Percentiles rank a stretch among this genome's conserved stretches.
Evolutionary conservation across 2,113 vertebrate genomes (phyloP).

Genomic region (Chrysochloris asiatica): DNA sequence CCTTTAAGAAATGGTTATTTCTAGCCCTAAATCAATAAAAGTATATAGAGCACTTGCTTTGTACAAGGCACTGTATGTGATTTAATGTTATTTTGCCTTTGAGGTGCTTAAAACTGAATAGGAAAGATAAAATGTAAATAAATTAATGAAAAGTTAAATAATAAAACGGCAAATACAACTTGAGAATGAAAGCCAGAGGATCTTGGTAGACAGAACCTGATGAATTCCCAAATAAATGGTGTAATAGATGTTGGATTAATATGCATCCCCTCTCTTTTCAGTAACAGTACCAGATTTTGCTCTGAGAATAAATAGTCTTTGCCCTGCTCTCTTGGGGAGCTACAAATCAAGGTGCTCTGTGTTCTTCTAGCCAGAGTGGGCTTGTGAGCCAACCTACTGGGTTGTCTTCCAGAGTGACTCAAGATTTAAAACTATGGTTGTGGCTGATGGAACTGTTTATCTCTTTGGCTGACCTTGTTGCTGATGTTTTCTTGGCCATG

Average conservation of each 20-base stretch:
- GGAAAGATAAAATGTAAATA: neutral
- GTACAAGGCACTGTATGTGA: neutral
- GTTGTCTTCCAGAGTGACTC: neutral
- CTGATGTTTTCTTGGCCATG: neutral
- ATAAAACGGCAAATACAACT: neutral
- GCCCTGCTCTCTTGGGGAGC: neutral
- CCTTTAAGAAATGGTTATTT: neutral
- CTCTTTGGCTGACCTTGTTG: neutral
- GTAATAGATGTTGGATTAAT: neutral
- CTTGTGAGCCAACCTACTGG: neutral
- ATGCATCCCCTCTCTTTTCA: neutral
- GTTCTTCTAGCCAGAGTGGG: neutral
- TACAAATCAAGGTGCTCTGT: neutral
- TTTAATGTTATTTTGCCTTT: conserved; percentile 7
- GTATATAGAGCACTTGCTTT: neutral
- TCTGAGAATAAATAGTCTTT: neutral
- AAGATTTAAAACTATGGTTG: neutral
- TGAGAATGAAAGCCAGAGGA: neutral
- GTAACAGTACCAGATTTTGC: neutral
- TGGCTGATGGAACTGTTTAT: neutral
- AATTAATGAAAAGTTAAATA: neutral
- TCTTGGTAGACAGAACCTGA: neutral
- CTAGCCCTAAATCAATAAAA: neutral
- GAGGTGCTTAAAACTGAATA: neutral
- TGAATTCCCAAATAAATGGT: neutral